Conservation (phyloP, 2,113 vertebrate species). For the Poicephalus meyeri region DNA sequence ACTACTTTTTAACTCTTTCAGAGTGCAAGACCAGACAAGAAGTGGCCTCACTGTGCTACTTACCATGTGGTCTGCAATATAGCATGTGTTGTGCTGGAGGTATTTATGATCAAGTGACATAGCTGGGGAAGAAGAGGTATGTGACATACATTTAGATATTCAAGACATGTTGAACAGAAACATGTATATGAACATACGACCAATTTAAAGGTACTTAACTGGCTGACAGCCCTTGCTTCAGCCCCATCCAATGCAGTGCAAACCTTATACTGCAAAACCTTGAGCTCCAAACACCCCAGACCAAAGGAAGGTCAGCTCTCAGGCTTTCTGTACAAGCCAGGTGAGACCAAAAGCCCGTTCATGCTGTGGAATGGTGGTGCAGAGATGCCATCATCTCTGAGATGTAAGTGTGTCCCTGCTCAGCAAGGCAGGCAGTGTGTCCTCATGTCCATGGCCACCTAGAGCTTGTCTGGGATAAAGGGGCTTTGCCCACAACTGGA, state of each 20-base stretch:
- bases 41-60: neutral
- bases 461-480: neutral
- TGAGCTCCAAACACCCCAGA: neutral
- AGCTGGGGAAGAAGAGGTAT: neutral
- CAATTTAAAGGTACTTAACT: neutral
- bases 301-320: neutral
- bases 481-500: neutral
- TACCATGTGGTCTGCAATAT: neutral
- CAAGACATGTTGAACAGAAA: neutral
- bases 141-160: neutral
- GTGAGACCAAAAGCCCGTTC: neutral
- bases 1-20: neutral
- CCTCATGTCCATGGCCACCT: rapidly evolving
- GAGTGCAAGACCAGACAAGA: neutral
- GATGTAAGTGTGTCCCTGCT: neutral
- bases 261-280: neutral
- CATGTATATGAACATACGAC: neutral
- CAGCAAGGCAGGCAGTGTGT: neutral
- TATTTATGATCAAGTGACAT: neutral
- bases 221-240: neutral
- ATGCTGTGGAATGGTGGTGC: rapidly evolving
- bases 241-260: neutral
- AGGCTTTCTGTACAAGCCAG: neutral
- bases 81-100: neutral
- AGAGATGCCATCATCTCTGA: neutral